Base-by-base conservation (phyloP, 35 echinoderm and acorn worm species). In the Heliocidaris tuberculata region DNA sequence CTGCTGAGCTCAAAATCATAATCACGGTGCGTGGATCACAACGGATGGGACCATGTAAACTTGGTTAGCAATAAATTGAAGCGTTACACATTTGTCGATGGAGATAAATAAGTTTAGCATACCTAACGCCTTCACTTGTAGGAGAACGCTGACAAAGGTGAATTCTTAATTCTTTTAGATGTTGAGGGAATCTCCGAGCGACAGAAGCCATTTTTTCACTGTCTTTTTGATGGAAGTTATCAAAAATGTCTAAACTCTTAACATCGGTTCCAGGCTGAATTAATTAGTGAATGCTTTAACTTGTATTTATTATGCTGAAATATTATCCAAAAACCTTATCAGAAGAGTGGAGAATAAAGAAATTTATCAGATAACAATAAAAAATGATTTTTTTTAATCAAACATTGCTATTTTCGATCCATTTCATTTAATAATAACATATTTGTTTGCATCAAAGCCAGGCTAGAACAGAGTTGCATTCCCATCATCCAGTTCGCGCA, bases 61-160 rank as follows among this genome's bases (percentile, higher is more conserved):
- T 52, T 52, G 50, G 50, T 5, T 0, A 52, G 9, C 4, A 52
- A 52, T 52, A 2, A 0, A 3, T 52, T 52, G 50, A 13, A 13
- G 8, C 6, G 7, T 52, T 3, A 42, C 50, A 10, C 50, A 52
- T 52, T 52, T 8, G 12, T 52, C 50, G 12, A 10, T 10, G 7
- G 12, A 0, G 50, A 52, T 52, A 7, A 52, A 42, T 42, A 52
- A 52, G 50, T 52, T 52, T 52, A 94, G 61, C 85, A 31, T 90
- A 98, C 98, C 98, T 98, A 2, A 95, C 95, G 86, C 98, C 98
- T 97, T 98, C 95, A 88, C 98, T 98, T 86, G 98, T 86, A 48
- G 86, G 31, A 92, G 98, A 98, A 15, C 96, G 94, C 91, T 98
- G 98, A 59, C 98, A 98, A 24, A 98, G 90, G 95, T 97, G 98